Percentiles rank a stretch among this genome's conserved stretches.
These are phyloP conservation scores for Trilocha varians DNA, from an alignment of 2,888 invertebrate genomes.

Conservation along the genomic window DNA sequence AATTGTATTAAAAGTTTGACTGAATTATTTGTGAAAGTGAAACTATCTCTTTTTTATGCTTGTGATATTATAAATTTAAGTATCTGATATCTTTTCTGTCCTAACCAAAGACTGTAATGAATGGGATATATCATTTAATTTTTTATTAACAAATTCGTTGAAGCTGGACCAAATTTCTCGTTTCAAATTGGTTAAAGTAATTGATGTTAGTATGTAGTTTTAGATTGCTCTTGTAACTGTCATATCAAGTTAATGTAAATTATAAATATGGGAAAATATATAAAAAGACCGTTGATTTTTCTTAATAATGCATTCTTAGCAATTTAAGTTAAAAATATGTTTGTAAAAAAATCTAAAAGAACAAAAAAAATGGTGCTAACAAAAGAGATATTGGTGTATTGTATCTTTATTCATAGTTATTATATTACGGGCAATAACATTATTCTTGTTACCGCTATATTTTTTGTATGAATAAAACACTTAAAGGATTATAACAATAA, in stretches of 20 bases:
- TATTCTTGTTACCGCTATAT: conserved; percentile 57
- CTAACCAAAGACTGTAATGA: conserved; percentile 69
- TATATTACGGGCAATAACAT: conserved; percentile 47
- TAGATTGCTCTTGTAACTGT: conserved; percentile 31
- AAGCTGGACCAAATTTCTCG: conserved; percentile 64
- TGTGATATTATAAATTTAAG: conserved; percentile 70
- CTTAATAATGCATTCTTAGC: conserved; percentile 55
- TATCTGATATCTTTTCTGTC: conserved; percentile 57
- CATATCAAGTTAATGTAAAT: conserved; percentile 37
- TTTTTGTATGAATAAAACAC: conserved; percentile 57
- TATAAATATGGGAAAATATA: conserved; percentile 35
- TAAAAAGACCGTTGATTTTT: conserved; percentile 56
- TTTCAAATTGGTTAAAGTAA: conserved; percentile 24
- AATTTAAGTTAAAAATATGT: conserved; percentile 60
- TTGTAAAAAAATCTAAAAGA: conserved; percentile 42
- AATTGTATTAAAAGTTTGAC: conserved; percentile 19
- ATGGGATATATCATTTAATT: conserved; percentile 43
- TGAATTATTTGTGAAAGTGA: conserved; percentile 15
- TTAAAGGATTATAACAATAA: conserved; percentile 54
- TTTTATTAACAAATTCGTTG: conserved; percentile 44
- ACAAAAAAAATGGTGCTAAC: conserved; percentile 68
- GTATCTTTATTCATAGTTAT: conserved; percentile 43
- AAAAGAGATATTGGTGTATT: conserved; percentile 55
- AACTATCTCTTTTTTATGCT: conserved; percentile 48
- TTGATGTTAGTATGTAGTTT: conserved; percentile 6